phyloP scores from a whole-genome alignment of 2,113 vertebrate species.

The Vireo altiloquus region DNA sequence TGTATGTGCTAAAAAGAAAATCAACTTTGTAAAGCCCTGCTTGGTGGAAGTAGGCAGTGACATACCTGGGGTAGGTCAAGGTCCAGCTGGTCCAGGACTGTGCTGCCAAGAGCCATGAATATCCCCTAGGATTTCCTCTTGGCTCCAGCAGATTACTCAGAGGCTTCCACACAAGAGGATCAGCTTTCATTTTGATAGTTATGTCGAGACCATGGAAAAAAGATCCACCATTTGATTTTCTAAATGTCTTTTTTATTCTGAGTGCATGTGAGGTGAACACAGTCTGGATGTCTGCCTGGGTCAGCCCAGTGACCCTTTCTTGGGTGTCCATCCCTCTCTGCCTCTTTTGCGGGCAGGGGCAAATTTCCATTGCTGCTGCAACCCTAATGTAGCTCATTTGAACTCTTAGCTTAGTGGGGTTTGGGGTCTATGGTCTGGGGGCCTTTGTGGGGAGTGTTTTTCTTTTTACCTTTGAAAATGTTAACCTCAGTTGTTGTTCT shows the following conservation, averaged over 20 bases:
- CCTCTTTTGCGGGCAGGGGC: neutral
- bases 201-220: neutral
- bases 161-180: neutral
- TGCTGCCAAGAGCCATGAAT: neutral
- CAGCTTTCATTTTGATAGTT: neutral
- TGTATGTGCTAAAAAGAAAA: neutral
- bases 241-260: neutral
- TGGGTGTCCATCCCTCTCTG: accelerated
- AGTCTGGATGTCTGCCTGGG: neutral
- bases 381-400: neutral
- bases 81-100: neutral
- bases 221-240: neutral
- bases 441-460: neutral
- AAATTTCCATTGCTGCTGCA: neutral
- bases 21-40: neutral
- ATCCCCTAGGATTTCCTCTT: neutral
- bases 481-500: neutral
- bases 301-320: neutral
- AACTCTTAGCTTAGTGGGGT: neutral
- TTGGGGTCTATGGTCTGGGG: neutral
- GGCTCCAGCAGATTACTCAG: neutral
- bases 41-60: neutral
- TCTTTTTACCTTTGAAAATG: neutral
- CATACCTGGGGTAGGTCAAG: neutral
- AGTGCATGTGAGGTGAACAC: neutral